Evolutionary conservation across 2,113 vertebrate species (phyloP).

Genomic region (Motacilla alba): DNA sequence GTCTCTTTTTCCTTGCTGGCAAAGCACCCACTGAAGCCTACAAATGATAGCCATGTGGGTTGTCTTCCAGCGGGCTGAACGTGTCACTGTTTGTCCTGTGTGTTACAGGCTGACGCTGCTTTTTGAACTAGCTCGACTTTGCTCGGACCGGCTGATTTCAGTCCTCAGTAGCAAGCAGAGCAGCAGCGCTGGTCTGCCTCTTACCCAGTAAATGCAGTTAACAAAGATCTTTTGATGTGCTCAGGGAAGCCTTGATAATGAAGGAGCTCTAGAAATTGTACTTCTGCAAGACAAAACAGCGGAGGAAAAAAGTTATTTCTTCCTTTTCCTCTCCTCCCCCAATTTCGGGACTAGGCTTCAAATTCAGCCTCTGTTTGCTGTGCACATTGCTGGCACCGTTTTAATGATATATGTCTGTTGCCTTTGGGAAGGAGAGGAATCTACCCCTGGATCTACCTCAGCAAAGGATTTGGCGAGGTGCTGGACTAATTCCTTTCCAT

Average conservation of each 20-base stretch:
- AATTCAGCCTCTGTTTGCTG: not conserved
- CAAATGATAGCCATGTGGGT: not conserved
- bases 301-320: not conserved
- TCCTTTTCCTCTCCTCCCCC: accelerated
- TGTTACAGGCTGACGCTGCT: not conserved
- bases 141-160: not conserved
- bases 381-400: not conserved
- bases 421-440: not conserved
- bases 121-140: not conserved
- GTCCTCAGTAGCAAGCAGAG: not conserved
- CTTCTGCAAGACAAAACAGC: not conserved
- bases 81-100: not conserved
- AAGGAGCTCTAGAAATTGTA: not conserved
- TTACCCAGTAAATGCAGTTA: not conserved
- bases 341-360: not conserved
- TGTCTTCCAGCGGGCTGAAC: not conserved
- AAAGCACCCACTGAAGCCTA: not conserved
- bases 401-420: not conserved
- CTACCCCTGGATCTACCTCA: not conserved
- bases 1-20: not conserved
- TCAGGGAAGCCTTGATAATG: not conserved
- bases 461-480: not conserved
- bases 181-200: not conserved
- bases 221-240: not conserved
- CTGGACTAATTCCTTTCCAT: not conserved